Conservation (phyloP, 2,113 vertebrate species). For the Crotalus horridus region DNA sequence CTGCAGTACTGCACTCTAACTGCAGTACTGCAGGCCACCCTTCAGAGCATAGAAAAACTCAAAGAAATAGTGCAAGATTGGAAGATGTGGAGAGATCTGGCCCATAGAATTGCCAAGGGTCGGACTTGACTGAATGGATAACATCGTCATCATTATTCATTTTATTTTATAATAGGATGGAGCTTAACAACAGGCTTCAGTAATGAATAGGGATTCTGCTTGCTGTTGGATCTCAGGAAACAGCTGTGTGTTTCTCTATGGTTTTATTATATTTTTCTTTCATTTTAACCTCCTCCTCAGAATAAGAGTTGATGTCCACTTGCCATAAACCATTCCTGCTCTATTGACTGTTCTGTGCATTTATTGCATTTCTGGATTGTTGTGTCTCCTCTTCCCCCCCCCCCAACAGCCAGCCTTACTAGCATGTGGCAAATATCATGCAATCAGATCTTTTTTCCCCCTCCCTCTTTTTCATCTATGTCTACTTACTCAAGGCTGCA, state of each 20-base stretch:
- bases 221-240: background rate
- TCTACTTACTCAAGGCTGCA: background rate
- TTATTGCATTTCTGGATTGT: background rate
- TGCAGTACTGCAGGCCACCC: too few species aligned
- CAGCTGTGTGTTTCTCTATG: background rate
- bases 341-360: background rate
- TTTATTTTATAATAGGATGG: background rate
- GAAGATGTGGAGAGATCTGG: too few species aligned
- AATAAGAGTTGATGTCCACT: background rate
- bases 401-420: background rate
- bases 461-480: background rate
- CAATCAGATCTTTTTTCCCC: background rate
- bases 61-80: too few species aligned
- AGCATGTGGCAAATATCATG: background rate
- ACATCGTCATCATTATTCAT: background rate
- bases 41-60: too few species aligned
- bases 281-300: background rate
- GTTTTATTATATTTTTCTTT: background rate
- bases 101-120: too few species aligned
- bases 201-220: background rate
- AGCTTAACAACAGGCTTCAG: background rate
- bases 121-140: too few species aligned
- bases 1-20: too few species aligned
- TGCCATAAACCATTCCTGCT: background rate
- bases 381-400: background rate